Base-by-base conservation (phyloP, 2,888 invertebrate species). In the Drosophila histrio region DNA sequence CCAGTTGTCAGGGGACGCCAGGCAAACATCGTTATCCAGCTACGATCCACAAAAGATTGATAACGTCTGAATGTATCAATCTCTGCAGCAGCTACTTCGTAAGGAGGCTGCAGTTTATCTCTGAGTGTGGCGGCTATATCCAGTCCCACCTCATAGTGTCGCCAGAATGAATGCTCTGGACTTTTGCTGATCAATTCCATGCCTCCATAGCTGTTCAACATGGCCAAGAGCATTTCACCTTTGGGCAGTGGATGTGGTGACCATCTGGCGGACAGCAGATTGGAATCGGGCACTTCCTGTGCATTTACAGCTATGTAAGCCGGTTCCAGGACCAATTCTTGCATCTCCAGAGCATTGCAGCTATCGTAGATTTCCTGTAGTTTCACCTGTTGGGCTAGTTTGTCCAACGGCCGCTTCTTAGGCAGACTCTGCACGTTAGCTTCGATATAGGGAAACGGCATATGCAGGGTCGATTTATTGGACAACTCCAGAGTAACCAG, bases 321-420 rank as follows among this genome's bases (percentile, higher is more conserved):
- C 0, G 89, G 75, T 30, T 91, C 90, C 32, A 91, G 36, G 1
- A 80, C 63, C 21, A 91, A 36, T 11, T 84, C 79, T 28, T 91
- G 91, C 2, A 77, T 65, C 38, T 90, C 82, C 13, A 86, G 58
- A 2, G 80, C 70, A 53, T 68, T 76, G 26, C 77, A 59, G 7
- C 38, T 61, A 2, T 50, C 56, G 39, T 91, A 91, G 17, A 91
- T 67, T 0, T 15, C 2, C 17, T 72, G 59, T 6, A 90, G 38
- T 44, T 90, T 59, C 2, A 88, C 65, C 11, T 79, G 53, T 5
- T 73, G 54, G 3, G 85, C 60, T 34, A 89, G 38, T n/a, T 72
- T 58, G 2, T 71, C 71, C 8, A 86, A 57, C 0, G 90, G 87
- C 0, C 79, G 77, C 1, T 32, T 30, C 1, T 34, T 32, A 6